These are phyloP conservation scores for Opisthograptis luteolata DNA, from an alignment of 2,888 invertebrate species.

Conservation along the genomic window DNA sequence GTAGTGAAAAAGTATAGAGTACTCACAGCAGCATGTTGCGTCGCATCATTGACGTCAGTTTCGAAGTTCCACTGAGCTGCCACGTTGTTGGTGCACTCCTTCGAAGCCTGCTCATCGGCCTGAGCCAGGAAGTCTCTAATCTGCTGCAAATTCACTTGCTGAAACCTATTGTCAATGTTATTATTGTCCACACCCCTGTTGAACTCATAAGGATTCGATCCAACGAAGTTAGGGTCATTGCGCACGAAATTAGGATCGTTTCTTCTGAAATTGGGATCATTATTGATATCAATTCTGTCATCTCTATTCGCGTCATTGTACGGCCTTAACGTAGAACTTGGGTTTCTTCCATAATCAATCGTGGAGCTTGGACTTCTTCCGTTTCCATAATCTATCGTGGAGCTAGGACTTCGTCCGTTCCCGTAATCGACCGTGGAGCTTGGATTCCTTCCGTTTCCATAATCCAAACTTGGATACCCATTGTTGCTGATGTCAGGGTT, in stretches of 20 bases:
- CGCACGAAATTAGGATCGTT: conserved; percentile 82
- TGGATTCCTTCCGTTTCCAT: conserved; percentile 60
- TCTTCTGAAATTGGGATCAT: conserved; percentile 73
- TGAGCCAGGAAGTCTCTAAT: conserved; percentile 86
- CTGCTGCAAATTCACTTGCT: conserved; percentile 73
- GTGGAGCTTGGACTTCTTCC: conserved; percentile 65
- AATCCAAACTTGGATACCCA: conserved; percentile 69
- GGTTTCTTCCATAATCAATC: conserved; percentile 58
- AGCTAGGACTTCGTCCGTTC: conserved; percentile 62
- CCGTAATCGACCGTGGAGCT: conserved; percentile 65
- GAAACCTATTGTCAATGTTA: conserved; percentile 70
- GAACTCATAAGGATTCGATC: conserved; percentile 73
- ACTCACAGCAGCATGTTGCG: conserved; percentile 93
- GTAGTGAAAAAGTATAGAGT: conserved; percentile 1
- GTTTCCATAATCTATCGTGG: conserved; percentile 61
- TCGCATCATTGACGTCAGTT: conserved; percentile 92
- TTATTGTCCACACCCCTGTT: conserved; percentile 67
- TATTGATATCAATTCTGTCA: conserved; percentile 75
- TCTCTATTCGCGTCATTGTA: conserved; percentile 68
- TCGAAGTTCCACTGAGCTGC: conserved; percentile 95
- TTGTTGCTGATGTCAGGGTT: conserved; percentile 79
- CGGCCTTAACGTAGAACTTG: conserved; percentile 61
- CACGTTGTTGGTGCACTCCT: conserved; percentile 94
- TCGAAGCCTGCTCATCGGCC: conserved; percentile 90
- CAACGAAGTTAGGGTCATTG: conserved; percentile 72